Conservation (phyloP, 2,888 invertebrate genomes). For the Epistrophe grossulariae region DNA sequence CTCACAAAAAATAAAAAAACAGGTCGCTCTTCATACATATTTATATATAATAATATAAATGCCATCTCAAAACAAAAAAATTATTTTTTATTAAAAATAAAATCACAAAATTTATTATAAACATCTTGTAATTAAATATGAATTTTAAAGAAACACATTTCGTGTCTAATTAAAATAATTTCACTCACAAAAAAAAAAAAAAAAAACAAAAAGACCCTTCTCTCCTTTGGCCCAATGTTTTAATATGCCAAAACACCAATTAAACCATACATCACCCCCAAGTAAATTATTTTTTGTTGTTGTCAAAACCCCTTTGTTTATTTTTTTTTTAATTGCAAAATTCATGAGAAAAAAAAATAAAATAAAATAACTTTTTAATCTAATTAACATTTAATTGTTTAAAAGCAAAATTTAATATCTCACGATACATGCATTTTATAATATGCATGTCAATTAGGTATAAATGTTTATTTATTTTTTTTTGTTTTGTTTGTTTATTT, state of each 20-base stretch:
- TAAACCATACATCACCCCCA: conserved; percentile 70
- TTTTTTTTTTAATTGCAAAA: not conserved
- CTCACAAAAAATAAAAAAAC: conserved; percentile 10
- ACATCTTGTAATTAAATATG: conserved; percentile 48
- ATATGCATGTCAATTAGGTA: conserved; percentile 60
- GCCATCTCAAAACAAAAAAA: no score
- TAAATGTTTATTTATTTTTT: conserved; percentile 9
- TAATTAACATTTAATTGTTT: conserved; percentile 71
- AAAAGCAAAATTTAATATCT: conserved; percentile 47
- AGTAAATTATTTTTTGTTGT: conserved; percentile 21
- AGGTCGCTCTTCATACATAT: conserved; percentile 17
- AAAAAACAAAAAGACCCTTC: not conserved
- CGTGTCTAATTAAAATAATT: conserved; percentile 66
- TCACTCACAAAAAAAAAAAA: not conserved
- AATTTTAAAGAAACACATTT: conserved; percentile 36
- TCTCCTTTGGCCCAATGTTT: not conserved
- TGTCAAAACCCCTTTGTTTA: conserved; percentile 1
- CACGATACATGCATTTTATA: conserved; percentile 32
- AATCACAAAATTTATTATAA: conserved; percentile 37
- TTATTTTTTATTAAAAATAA: conserved; percentile 24
- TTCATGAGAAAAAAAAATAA: not conserved
- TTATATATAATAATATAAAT: no score
- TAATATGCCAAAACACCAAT: conserved; percentile 57
- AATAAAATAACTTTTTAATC: conserved; percentile 47
- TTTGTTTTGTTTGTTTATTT: conserved; percentile 6